Evolutionary conservation across 2,888 invertebrate species (phyloP).

Genomic region (Labia minor): DNA sequence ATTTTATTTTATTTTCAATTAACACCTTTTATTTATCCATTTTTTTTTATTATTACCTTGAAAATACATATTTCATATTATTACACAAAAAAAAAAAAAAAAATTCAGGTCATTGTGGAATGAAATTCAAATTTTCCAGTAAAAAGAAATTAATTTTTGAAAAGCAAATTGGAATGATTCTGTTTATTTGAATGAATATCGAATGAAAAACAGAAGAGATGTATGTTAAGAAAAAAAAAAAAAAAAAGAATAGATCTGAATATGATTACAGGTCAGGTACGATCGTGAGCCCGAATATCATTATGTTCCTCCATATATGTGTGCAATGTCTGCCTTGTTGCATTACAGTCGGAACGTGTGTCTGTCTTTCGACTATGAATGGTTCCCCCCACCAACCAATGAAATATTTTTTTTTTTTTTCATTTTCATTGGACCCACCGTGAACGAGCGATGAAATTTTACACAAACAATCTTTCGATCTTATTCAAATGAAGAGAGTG

Average conservation of each 20-base stretch:
- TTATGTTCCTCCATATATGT: slow-evolving; percentile 2
- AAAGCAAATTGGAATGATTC: too few species aligned
- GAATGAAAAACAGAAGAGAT: too few species aligned
- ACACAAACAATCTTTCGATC: slow-evolving; percentile 6
- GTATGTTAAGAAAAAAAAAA: neutral
- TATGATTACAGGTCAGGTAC: neutral
- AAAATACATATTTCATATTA: too few species aligned
- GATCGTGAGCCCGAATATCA: slow-evolving; percentile 5
- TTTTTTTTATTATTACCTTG: too few species aligned
- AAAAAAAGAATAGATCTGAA: neutral
- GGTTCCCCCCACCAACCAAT: neutral
- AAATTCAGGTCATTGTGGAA: too few species aligned
- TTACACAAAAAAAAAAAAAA: too few species aligned
- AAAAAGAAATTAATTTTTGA: too few species aligned
- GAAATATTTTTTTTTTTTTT: neutral
- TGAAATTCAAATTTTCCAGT: too few species aligned
- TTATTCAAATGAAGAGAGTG: slow-evolving; percentile 13
- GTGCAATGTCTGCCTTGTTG: neutral
- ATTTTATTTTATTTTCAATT: too few species aligned
- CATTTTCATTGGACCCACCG: too few species aligned
- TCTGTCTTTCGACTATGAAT: neutral
- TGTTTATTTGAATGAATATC: too few species aligned
- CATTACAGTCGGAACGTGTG: neutral
- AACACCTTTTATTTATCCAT: too few species aligned
- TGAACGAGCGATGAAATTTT: neutral